Conservation (phyloP, 2,113 vertebrate genomes). For the Chionis minor region DNA sequence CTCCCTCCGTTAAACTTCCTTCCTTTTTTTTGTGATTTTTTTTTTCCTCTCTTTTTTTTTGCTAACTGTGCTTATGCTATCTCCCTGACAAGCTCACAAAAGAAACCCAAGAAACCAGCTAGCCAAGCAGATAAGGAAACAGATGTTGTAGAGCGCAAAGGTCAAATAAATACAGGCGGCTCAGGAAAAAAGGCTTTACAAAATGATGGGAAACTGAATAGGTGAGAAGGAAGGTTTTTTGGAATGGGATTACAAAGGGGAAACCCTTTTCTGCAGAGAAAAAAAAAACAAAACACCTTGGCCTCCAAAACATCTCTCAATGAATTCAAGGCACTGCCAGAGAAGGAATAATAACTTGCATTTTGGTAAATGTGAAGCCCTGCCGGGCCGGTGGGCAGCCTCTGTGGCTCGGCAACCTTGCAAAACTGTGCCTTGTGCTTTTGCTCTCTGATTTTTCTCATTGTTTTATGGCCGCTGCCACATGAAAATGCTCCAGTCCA, state of each 20-base stretch:
- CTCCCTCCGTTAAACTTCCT: background rate
- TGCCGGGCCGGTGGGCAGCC: rapidly evolving
- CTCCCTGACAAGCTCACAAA: background rate
- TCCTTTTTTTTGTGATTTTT: background rate
- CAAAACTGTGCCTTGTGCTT: background rate
- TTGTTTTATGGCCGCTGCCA: background rate
- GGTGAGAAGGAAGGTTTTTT: background rate
- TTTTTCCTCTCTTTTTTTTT: background rate
- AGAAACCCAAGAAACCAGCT: background rate
- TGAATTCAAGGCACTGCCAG: background rate
- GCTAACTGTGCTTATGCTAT: background rate
- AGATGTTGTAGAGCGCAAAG: background rate
- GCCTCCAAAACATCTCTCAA: background rate
- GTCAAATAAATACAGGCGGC: background rate
- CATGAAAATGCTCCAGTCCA: background rate
- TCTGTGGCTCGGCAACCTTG: background rate
- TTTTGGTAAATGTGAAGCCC: background rate
- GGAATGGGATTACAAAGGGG: background rate
- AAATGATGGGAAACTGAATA: background rate
- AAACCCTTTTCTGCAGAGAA: background rate
- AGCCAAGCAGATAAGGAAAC: background rate
- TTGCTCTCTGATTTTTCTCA: background rate
- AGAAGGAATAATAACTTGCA: background rate
- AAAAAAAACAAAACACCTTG: background rate
- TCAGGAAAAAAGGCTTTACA: background rate